phyloP scores from a whole-genome alignment of 2,797 vertebrate genomes.

The Staurois parvus region DNA sequence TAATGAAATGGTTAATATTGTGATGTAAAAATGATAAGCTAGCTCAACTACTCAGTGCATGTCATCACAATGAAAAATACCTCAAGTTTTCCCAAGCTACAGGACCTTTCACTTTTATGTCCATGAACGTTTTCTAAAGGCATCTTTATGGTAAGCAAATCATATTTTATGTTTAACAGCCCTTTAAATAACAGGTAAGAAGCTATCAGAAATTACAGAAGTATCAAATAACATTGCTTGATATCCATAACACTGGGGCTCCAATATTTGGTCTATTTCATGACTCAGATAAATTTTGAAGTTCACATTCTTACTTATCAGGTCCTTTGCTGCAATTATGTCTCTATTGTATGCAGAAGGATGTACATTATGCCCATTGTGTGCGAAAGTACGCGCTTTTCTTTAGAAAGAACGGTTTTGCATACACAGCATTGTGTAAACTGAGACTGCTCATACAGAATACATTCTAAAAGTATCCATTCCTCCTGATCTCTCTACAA shows the following conservation, averaged over 20 bases:
- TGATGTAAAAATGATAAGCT: too few species aligned
- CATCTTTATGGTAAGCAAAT: not conserved
- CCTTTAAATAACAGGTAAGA: not conserved
- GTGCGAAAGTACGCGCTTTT: constrained; percentile 43
- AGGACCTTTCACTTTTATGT: not conserved
- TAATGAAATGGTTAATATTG: too few species aligned
- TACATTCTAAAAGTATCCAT: constrained; percentile 59
- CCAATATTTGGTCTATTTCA: constrained; percentile 44
- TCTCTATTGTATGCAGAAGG: constrained; percentile 56
- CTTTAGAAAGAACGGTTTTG: constrained; percentile 51
- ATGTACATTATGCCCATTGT: constrained; percentile 63
- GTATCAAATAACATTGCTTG: not conserved
- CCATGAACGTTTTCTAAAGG: not conserved
- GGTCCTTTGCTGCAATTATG: constrained; percentile 60
- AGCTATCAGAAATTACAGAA: not conserved
- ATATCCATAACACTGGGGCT: constrained; percentile 4
- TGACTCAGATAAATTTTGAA: constrained; percentile 49
- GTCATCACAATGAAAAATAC: too few species aligned
- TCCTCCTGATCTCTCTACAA: constrained; percentile 38
- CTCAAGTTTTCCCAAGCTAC: too few species aligned
- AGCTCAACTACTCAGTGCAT: too few species aligned
- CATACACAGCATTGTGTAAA: constrained; percentile 60
- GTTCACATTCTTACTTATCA: constrained; percentile 54
- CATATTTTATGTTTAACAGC: not conserved
- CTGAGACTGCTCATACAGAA: constrained; percentile 29